Conservation (phyloP, 2,888 invertebrate genomes). For the Melieria picta region DNA sequence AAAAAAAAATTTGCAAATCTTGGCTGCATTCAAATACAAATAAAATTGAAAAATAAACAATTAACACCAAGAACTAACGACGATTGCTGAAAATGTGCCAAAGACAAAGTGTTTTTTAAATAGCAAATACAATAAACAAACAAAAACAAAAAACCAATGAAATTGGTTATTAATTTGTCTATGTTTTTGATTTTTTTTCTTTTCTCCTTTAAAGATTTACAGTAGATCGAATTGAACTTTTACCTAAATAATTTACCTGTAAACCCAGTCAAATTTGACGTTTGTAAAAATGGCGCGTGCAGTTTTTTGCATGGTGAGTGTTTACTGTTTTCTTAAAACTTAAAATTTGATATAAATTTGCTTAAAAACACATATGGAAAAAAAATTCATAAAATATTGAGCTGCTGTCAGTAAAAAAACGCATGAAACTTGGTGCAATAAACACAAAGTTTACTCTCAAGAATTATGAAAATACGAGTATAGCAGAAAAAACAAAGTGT, state of each 20-base stretch:
- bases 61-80: background rate
- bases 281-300: conserved; percentile 64
- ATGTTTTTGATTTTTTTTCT: conserved; percentile 47
- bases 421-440: no score
- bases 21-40: conserved; percentile 1
- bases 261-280: conserved; percentile 50
- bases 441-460: no score
- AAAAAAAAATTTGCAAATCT: conserved; percentile 12
- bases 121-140: conserved; percentile 15
- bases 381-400: no score
- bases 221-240: conserved; percentile 49
- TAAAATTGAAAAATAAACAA: conserved; percentile 5
- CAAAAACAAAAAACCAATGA: conserved; percentile 8
- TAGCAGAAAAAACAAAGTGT: no score
- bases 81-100: background rate
- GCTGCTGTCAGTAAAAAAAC: no score
- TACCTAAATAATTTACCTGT: conserved; percentile 52
- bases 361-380: no score
- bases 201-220: conserved; percentile 46
- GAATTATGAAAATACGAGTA: no score
- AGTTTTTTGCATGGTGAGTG: conserved; percentile 66
- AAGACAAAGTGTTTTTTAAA: conserved; percentile 16
- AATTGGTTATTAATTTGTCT: conserved; percentile 37
- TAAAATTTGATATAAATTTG: no score
- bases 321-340: conserved; percentile 4